A percentile compares a stretch with the other conserved stretches of the same genome.
phyloP scores from a whole-genome alignment of 2,888 invertebrate genomes.

The Antheraea yamamai region DNA sequence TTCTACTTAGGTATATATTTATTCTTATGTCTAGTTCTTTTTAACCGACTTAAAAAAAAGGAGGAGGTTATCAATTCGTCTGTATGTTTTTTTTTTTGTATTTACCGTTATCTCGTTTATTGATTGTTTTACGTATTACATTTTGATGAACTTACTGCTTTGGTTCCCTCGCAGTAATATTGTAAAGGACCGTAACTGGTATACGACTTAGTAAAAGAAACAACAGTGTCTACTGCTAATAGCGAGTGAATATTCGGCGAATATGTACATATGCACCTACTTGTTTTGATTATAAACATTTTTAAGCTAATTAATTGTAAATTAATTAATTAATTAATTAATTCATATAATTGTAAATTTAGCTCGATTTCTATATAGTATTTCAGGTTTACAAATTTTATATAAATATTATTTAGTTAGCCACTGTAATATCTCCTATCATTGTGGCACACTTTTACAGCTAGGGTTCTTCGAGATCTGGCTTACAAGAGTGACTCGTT shows the following conservation, averaged over 20 bases:
- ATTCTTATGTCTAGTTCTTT: too few species aligned
- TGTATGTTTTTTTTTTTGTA: too few species aligned
- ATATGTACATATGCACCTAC: not conserved
- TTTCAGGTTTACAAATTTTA: not conserved
- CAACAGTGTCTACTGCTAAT: not conserved
- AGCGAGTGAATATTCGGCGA: not conserved
- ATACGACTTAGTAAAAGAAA: not conserved
- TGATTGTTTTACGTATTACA: not conserved
- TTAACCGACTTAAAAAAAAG: too few species aligned
- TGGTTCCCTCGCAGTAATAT: too few species aligned
- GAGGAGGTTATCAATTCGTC: too few species aligned
- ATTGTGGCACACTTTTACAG: conserved; percentile 45
- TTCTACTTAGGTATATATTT: too few species aligned
- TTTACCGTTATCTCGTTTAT: too few species aligned
- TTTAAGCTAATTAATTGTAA: too few species aligned
- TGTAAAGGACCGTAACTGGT: not conserved
- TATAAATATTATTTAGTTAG: not conserved
- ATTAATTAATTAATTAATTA: too few species aligned
- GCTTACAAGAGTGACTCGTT: conserved; percentile 92
- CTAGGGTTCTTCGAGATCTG: conserved; percentile 97
- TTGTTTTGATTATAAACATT: not conserved
- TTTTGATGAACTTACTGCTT: not conserved
- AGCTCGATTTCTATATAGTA: not conserved
- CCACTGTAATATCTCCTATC: not conserved
- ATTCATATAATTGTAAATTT: too few species aligned